Evolutionary conservation across 2,113 vertebrate species (phyloP).

Genomic region (Malurus melanocephalus): DNA sequence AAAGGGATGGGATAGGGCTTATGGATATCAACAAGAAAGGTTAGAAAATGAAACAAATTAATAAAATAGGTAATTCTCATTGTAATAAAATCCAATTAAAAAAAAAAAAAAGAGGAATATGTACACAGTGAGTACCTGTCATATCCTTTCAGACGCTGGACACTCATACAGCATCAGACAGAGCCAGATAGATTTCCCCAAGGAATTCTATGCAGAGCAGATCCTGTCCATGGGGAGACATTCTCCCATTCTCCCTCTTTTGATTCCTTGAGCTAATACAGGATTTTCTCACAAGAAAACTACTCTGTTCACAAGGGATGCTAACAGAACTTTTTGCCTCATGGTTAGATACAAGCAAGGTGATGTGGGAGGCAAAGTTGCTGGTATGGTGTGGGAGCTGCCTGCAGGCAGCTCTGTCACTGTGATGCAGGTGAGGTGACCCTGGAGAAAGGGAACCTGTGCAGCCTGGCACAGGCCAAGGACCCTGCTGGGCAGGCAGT

Average conservation of each 20-base stretch:
- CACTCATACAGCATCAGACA: background rate
- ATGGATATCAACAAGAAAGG: background rate
- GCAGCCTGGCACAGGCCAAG: background rate
- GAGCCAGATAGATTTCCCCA: background rate
- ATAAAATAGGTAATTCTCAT: background rate
- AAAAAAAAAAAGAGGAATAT: background rate
- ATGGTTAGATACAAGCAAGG: background rate
- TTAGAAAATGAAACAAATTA: background rate
- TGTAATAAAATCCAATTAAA: no score
- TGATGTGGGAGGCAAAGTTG: rapidly evolving
- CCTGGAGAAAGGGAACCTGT: rapidly evolving
- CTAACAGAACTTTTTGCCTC: background rate
- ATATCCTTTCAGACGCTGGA: background rate
- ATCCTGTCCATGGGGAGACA: background rate
- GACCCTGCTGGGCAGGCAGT: background rate
- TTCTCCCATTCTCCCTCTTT: background rate
- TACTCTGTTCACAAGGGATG: background rate
- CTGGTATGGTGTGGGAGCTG: background rate
- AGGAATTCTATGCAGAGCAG: rapidly evolving
- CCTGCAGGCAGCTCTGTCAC: rapidly evolving
- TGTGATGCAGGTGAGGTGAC: background rate
- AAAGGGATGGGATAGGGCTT: rapidly evolving
- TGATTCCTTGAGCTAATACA: background rate
- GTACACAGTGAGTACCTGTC: background rate
- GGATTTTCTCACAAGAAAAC: background rate